Percentiles rank a stretch among this genome's conserved stretches.
These are phyloP conservation scores for Augochlorella aurata DNA, from an alignment of 2,888 invertebrate genomes.

Conservation along the genomic window DNA sequence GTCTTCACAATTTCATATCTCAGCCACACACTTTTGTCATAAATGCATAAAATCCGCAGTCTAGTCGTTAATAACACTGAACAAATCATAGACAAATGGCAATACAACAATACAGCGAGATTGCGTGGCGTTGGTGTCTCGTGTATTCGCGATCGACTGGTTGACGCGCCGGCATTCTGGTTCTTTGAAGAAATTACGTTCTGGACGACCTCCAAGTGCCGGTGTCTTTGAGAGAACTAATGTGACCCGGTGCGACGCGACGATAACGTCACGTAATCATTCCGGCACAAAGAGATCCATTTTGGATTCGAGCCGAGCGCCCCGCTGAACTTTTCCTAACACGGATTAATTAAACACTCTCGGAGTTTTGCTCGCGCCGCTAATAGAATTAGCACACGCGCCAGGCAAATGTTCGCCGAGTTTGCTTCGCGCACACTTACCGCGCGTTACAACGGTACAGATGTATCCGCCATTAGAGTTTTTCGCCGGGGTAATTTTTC, in stretches of 20 bases:
- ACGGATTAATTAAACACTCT: slow-evolving; percentile 18
- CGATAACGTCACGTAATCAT: neutral
- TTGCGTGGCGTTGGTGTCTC: neutral
- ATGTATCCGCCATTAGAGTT: slow-evolving; percentile 6
- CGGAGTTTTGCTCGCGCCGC: neutral
- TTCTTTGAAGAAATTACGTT: slow-evolving; percentile 25
- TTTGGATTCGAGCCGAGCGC: neutral
- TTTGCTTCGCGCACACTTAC: slow-evolving; percentile 7
- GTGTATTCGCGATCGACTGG: neutral
- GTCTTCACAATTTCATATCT: too few relatives aligned
- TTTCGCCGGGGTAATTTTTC: neutral
- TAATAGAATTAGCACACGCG: neutral
- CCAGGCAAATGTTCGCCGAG: slow-evolving; percentile 4
- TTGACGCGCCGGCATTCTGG: slow-evolving; percentile 12
- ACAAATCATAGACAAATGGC: too few relatives aligned
- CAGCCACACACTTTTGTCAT: too few relatives aligned
- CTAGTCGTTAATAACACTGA: too few relatives aligned
- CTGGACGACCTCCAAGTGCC: slow-evolving; percentile 7
- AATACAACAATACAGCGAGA: neutral
- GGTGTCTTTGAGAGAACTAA: neutral
- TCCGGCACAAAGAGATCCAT: slow-evolving; percentile 3
- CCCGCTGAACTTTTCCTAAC: neutral
- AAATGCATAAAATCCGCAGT: too few relatives aligned
- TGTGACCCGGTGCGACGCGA: neutral
- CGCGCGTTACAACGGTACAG: neutral